Evolutionary conservation across 92 coral and sea anemone species (phyloP).

Genomic region (Nematostella vectensis): DNA sequence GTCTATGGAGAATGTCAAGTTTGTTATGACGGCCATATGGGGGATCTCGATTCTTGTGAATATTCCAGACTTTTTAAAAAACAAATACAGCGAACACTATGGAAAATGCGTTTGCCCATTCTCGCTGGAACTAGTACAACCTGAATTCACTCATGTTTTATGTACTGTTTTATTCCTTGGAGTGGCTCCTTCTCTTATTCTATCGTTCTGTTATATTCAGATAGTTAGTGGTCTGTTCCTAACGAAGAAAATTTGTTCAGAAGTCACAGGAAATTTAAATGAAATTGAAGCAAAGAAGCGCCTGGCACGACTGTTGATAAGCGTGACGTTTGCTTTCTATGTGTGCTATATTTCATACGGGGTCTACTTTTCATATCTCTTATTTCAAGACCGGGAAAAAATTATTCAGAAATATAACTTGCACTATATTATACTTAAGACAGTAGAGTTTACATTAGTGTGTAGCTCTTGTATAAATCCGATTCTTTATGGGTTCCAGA

Average conservation of each 20-base stretch:
- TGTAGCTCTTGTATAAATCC: slow-evolving; percentile 64
- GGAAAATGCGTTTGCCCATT: slow-evolving; percentile 54
- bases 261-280: slow-evolving; percentile 5
- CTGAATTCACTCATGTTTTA: slow-evolving; percentile 32
- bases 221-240: slow-evolving; percentile 57
- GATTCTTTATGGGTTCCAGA: slow-evolving; percentile 61
- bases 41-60: slow-evolving; percentile 17
- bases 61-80: slow-evolving; percentile 39
- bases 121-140: slow-evolving; percentile 37
- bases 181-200: slow-evolving; percentile 29
- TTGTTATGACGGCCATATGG: slow-evolving; percentile 39
- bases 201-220: slow-evolving; percentile 54
- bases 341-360: slow-evolving; percentile 58
- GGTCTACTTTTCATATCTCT: slow-evolving; percentile 25
- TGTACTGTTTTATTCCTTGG: slow-evolving; percentile 56
- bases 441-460: slow-evolving; percentile 40
- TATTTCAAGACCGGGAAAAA: slow-evolving; percentile 14
- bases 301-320: slow-evolving; percentile 42
- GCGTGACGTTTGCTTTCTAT: slow-evolving; percentile 47
- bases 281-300: slow-evolving; percentile 40
- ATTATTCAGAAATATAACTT: slow-evolving; percentile 15
- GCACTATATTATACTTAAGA: slow-evolving; percentile 28
- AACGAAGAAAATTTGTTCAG: slow-evolving; percentile 39
- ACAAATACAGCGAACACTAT: slow-evolving; percentile 31
- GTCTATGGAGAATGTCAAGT: slow-evolving; percentile 25